Evolutionary conservation across 1,140 invertebrate species (phyloP), one percentile per base, ranked within the genome.

Genomic region (Scaptomyza hsui): DNA sequence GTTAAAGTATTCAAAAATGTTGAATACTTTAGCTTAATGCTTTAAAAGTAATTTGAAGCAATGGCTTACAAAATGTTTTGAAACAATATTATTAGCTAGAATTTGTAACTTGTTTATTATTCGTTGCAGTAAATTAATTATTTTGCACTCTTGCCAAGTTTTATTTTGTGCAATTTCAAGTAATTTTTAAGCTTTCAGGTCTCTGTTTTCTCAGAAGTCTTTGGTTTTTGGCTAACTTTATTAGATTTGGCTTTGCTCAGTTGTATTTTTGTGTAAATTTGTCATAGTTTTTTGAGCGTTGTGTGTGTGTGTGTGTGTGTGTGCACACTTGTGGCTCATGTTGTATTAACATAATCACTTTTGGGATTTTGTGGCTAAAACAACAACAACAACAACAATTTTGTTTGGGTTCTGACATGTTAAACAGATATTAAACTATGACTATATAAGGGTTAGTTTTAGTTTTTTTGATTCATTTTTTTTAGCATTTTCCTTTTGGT

Each of bases 261-360:
- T 2, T 9, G 26, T 9, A 29, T 9, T 29, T 29, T 55, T 61
- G 63, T 68, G 64, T 69, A 73, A 55, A 62, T 32, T 82, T 82
- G 69, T 59, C 69, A 82, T 70, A 75, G 78, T 78, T 82, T 83
- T 83, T 73, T 48, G 67, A 32, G 71, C n/a, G 76, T 57, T 49
- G 39, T 67, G 78, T 70, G 72, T 73, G 51, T 73, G 12, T 35
- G 10, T 35, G 32, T 35, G 6, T 29, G 6, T 29, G 7, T 9
- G 7, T 7, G 26, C 82, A 86, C 82, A 86, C 82, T 86, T 86
- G 82, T 86, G 82, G 82, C 82, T 86, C 82, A 86, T 86, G 82
- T 86, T 86, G 82, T 88, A 88, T 88, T 88, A 82, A 88, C 88
- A 88, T 88, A 88, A 88, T 88, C 82, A 88, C 82, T 88, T 88